Base-by-base conservation (phyloP, 2,888 invertebrate species). In the Eupithecia vulgata region DNA sequence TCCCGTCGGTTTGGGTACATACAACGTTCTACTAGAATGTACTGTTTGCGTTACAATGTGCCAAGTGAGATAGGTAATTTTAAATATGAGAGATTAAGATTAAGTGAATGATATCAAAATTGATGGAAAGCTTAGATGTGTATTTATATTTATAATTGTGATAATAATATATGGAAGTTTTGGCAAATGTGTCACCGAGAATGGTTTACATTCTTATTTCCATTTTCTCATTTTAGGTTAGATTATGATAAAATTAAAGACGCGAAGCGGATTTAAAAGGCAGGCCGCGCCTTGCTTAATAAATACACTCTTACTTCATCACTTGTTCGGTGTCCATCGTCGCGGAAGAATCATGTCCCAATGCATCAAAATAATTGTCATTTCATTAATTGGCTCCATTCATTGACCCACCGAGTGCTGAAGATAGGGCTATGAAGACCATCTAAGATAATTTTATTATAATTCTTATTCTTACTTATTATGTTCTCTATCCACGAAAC, bases 91-190 rank as follows among this genome's bases (percentile, higher is more conserved):
- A 91, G 87, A 88, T 91, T 93, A 94, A 94, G 93, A 90, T 93
- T 93, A 94, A 94, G 92, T 94, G 93, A 90, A 91, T 89, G 87
- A 91, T 93, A 92, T 93, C 93, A 93, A 93, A 94, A 92, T 94
- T 93, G 89, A 90, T 87, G 85, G 88, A 88, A 91, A 89, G 87
- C 89, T 91, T 91, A 91, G 90, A 89, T 92, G 70, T 80, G 79
- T 79, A 88, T 92, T 92, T 92, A 92, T 92, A 91, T 92, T 90
- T 91, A 89, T 92, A 88, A 91, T 88, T 92, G 91, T 93, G 92
- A 93, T 93, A 89, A 90, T 91, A 92, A 93, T 93, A 92, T 93
- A 92, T 93, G 92, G 92, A 93, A 93, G 92, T 93, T 91, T 90
- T 90, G 90, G 88, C 91, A 91, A 91, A 90, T 88, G 86, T 84